Conservation (phyloP, 2,113 vertebrate genomes). For the Muntiacus muntjak region DNA sequence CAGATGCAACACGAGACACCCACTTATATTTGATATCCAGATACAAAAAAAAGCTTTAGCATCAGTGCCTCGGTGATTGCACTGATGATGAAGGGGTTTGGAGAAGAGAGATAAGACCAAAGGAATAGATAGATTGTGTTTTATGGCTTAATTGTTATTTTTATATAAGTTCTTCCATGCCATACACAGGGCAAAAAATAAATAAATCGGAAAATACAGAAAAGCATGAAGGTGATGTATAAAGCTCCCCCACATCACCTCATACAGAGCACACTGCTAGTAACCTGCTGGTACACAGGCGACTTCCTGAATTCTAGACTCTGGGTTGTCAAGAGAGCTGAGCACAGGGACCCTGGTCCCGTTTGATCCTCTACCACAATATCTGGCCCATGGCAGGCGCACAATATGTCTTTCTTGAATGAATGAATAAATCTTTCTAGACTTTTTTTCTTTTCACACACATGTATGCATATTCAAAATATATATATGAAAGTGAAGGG, state of each 20-base stretch:
- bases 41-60: background rate
- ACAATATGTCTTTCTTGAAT: background rate
- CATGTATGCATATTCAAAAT: background rate
- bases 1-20: accelerated
- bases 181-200: background rate
- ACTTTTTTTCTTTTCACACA: background rate
- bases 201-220: background rate
- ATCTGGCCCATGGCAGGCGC: background rate
- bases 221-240: background rate
- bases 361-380: background rate
- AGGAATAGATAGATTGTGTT: background rate
- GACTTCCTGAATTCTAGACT: background rate
- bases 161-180: background rate
- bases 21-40: background rate
- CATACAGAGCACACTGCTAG: too few relatives aligned
- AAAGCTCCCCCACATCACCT: background rate
- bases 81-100: background rate
- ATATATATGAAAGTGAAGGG: background rate
- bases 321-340: accelerated
- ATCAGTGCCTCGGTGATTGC: accelerated
- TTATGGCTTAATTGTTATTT: background rate
- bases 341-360: background rate
- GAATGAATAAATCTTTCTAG: background rate
- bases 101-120: background rate
- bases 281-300: background rate